Evolutionary conservation across 2,797 vertebrate genomes (phyloP).

Genomic region (Hydrophis major): DNA sequence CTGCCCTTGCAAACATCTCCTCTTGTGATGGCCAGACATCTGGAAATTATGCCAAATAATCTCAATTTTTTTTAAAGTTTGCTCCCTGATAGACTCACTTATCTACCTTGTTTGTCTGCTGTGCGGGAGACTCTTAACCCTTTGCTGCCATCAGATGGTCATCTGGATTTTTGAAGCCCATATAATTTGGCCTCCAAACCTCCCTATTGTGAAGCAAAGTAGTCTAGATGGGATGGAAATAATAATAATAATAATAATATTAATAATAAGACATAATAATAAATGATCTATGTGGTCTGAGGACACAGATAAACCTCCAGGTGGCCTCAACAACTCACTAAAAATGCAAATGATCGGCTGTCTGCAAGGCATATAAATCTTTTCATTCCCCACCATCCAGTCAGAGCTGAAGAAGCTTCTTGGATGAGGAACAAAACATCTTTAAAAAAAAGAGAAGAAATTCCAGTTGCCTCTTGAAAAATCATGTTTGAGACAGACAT

Average conservation of each 20-base stretch:
- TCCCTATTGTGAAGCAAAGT: background rate
- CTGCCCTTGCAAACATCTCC: background rate
- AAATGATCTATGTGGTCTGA: background rate
- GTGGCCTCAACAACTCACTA: too few relatives aligned
- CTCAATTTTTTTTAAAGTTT: background rate
- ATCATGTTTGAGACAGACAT: too few relatives aligned
- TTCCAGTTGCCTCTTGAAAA: too few relatives aligned
- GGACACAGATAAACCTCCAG: too few relatives aligned
- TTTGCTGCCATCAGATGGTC: background rate
- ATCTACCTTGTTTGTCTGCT: background rate
- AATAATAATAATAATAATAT: background rate
- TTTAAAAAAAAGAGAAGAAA: too few relatives aligned
- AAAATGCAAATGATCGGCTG: too few relatives aligned
- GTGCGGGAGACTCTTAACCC: background rate
- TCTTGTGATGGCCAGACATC: background rate
- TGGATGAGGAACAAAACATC: too few relatives aligned
- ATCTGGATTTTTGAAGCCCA: background rate
- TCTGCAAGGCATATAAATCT: too few relatives aligned
- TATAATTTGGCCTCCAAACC: background rate
- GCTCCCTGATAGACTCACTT: background rate
- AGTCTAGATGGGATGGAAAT: background rate
- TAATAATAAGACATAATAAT: background rate
- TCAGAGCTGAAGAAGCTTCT: too few relatives aligned
- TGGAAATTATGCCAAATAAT: background rate
- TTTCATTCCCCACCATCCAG: too few relatives aligned